Evolutionary conservation across 2,888 invertebrate genomes (phyloP).

Genomic region (Amaurobius ferox): DNA sequence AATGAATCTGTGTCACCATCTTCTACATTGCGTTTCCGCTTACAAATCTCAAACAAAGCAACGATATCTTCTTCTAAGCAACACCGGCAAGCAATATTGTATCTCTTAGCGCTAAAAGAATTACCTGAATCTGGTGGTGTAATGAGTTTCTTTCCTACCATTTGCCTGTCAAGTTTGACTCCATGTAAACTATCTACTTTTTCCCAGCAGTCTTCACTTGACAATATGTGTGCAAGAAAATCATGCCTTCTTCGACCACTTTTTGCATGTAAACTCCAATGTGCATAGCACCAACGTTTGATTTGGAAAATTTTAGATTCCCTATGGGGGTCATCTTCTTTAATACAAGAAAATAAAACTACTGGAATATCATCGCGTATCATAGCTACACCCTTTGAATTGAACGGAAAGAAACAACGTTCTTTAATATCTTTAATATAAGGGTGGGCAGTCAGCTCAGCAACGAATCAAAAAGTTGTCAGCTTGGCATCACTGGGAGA

Average conservation of each 20-base stretch:
- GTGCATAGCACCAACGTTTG: not conserved
- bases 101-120: not conserved
- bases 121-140: not conserved
- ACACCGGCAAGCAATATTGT: conserved; percentile 23
- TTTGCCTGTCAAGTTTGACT: not conserved
- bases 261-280: not conserved
- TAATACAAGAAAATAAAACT: not conserved
- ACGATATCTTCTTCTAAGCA: conserved; percentile 25
- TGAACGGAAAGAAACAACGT: too few relatives aligned
- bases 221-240: not conserved
- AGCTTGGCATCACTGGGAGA: too few relatives aligned
- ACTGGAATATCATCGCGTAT: too few relatives aligned
- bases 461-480: too few relatives aligned
- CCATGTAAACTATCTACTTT: not conserved
- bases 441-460: too few relatives aligned
- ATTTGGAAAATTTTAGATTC: not conserved
- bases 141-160: not conserved
- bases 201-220: not conserved
- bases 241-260: not conserved
- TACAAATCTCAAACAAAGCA: conserved; percentile 9
- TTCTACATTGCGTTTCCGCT: not conserved
- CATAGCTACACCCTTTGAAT: too few relatives aligned
- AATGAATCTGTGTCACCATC: not conserved
- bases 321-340: not conserved
- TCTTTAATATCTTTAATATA: too few relatives aligned